phyloP scores from a whole-genome alignment of 2,888 invertebrate genomes.

The Acleris emargana region DNA sequence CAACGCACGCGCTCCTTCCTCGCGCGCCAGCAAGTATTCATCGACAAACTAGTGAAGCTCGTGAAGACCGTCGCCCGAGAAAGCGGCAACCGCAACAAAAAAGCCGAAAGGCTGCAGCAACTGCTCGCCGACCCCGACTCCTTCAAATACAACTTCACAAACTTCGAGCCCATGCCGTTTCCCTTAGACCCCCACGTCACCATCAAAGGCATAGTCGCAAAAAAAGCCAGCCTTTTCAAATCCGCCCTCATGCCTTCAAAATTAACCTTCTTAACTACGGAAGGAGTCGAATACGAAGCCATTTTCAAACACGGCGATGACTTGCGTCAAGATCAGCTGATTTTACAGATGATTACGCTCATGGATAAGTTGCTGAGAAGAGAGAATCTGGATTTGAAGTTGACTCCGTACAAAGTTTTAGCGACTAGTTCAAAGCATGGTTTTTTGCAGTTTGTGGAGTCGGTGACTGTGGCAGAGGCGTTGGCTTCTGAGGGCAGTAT shows the following conservation, averaged over 20 bases:
- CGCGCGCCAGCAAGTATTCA: constrained; percentile 93
- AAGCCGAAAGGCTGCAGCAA: constrained; percentile 94
- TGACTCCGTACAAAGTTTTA: constrained; percentile 97
- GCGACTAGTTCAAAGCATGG: constrained; percentile 97
- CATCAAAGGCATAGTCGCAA: constrained; percentile 94
- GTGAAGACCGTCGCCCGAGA: constrained; percentile 95
- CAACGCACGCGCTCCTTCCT: constrained; percentile 90
- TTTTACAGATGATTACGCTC: constrained; percentile 98
- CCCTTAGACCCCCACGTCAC: constrained; percentile 96
- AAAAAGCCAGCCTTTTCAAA: constrained; percentile 96
- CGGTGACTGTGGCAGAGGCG: constrained; percentile 96
- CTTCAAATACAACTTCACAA: constrained; percentile 93
- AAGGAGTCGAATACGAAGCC: constrained; percentile 93
- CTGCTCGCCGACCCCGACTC: constrained; percentile 91
- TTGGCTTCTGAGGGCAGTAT: constrained; percentile 94
- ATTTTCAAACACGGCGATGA: constrained; percentile 99
- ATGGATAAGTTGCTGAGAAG: constrained; percentile 97
- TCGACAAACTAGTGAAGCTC: constrained; percentile 94
- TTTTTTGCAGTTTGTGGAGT: constrained; percentile 96
- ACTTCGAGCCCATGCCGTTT: constrained; percentile 96
- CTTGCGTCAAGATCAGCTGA: constrained; percentile 97
- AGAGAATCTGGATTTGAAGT: constrained; percentile 97
- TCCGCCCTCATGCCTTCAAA: constrained; percentile 97
- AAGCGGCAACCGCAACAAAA: constrained; percentile 95
- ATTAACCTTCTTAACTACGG: constrained; percentile 93